Conservation (phyloP, 1,140 invertebrate species). For the Zophobas morio region DNA sequence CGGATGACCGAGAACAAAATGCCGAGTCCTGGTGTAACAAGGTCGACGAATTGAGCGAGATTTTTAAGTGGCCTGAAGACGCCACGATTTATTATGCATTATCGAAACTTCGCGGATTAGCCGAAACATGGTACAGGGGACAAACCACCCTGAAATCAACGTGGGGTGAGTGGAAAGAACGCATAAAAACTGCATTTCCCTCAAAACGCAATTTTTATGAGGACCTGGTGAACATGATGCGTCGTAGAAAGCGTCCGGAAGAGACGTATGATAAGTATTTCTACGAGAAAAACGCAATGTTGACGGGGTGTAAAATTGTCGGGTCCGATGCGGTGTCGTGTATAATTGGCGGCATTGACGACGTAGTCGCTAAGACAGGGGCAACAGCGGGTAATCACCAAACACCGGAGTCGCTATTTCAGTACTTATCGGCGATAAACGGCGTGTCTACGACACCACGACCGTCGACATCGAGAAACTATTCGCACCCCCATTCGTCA, state of each 20-base stretch:
- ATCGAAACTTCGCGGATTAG: slow-evolving; percentile 62
- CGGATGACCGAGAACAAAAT: slow-evolving; percentile 4
- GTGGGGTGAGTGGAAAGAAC: slow-evolving; percentile 65
- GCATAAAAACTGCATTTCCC: slow-evolving; percentile 60
- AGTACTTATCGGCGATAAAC: not conserved
- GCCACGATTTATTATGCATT: slow-evolving; percentile 56
- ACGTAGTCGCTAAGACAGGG: slow-evolving; percentile 45
- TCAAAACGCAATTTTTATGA: slow-evolving; percentile 55
- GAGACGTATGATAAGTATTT: slow-evolving; percentile 50
- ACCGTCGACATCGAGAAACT: no score
- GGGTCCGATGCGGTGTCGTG: slow-evolving; percentile 62
- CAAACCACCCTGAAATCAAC: slow-evolving; percentile 57
- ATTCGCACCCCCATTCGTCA: no score
- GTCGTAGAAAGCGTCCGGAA: slow-evolving; percentile 21
- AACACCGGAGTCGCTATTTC: slow-evolving; percentile 42
- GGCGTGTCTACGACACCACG: no score
- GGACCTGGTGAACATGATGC: slow-evolving; percentile 37
- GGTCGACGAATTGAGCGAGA: slow-evolving; percentile 58
- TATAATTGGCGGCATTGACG: slow-evolving; percentile 60
- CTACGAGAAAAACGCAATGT: slow-evolving; percentile 59
- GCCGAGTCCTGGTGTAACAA: slow-evolving; percentile 53
- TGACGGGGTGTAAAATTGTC: slow-evolving; percentile 62
- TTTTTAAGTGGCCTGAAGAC: slow-evolving; percentile 56
- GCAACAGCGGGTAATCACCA: slow-evolving; percentile 51
- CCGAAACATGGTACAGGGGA: slow-evolving; percentile 62